phyloP scores from a whole-genome alignment of 1,140 invertebrate species.

The Hyphantria cunea region DNA sequence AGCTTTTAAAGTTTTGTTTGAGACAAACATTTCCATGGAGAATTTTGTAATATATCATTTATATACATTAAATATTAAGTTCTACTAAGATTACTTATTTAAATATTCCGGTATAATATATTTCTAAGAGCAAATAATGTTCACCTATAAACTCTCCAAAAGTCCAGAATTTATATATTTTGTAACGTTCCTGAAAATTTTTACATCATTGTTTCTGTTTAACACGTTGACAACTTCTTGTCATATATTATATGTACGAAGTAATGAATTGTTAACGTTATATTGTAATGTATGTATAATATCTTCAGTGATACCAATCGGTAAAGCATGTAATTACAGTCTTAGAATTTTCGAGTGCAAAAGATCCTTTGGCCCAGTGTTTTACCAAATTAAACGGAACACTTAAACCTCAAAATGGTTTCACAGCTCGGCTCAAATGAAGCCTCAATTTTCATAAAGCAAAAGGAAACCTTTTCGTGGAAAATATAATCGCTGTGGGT shows the following conservation, averaged over 20 bases:
- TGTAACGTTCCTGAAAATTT: no score
- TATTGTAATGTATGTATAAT: conserved; percentile 31
- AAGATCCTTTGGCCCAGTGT: conserved; percentile 4
- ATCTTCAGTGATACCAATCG: background rate
- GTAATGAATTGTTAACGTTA: conserved; percentile 16
- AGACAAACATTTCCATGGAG: no score
- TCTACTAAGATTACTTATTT: no score
- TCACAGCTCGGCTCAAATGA: background rate
- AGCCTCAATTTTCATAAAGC: background rate
- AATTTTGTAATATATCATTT: no score
- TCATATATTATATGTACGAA: conserved; percentile 4
- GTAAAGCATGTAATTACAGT: conserved; percentile 24
- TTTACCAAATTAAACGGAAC: conserved; percentile 9
- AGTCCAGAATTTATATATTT: no score
- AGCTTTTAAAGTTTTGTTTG: no score
- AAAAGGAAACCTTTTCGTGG: conserved; percentile 7
- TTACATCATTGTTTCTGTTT: no score
- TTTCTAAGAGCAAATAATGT: no score
- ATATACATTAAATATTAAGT: no score
- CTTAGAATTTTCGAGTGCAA: background rate
- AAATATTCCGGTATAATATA: no score
- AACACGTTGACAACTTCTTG: background rate
- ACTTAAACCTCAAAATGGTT: conserved; percentile 1
- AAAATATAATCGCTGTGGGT: conserved; percentile 13
- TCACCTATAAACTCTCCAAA: no score